These are phyloP conservation scores for Melanotaenia boesemani DNA, from an alignment of 2,797 vertebrate species.

Conservation along the genomic window DNA sequence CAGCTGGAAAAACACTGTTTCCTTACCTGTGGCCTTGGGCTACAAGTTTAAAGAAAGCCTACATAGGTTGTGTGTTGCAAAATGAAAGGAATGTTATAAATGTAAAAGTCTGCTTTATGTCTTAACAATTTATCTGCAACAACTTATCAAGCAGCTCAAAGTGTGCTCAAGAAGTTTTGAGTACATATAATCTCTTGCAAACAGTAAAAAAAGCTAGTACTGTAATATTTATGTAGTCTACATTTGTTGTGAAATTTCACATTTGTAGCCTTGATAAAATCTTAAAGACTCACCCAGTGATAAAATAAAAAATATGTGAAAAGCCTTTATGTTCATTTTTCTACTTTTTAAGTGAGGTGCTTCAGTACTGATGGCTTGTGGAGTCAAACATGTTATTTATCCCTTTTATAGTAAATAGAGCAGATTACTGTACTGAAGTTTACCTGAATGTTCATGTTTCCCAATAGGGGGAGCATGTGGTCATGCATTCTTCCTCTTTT, in stretches of 20 bases:
- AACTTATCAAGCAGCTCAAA: neutral
- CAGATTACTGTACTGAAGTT: conserved; percentile 30
- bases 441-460: conserved; percentile 90
- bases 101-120: conserved; percentile 5
- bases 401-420: conserved; percentile 14
- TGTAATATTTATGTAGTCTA: neutral
- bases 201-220: neutral
- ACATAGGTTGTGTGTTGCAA: conserved; percentile 8
- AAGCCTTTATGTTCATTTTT: conserved; percentile 5
- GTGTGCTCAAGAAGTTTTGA: conserved; percentile 40
- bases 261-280: conserved; percentile 15
- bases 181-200: neutral
- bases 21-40: conserved; percentile 26
- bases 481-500: conserved; percentile 90
- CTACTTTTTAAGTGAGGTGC: conserved; percentile 6
- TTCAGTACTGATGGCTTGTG: neutral
- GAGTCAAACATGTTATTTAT: conserved; percentile 14
- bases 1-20: conserved; percentile 16
- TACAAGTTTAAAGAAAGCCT: conserved; percentile 13
- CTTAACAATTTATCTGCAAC: neutral
- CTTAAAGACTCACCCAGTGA: conserved; percentile 37
- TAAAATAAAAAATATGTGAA: too few species aligned
- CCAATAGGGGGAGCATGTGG: conserved; percentile 88
- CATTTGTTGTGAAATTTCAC: conserved; percentile 9
- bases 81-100: neutral